Evolutionary conservation across 1,140 invertebrate genomes (phyloP), one percentile per base, ranked within the genome.

Genomic region (Lordiphosa collinella): DNA sequence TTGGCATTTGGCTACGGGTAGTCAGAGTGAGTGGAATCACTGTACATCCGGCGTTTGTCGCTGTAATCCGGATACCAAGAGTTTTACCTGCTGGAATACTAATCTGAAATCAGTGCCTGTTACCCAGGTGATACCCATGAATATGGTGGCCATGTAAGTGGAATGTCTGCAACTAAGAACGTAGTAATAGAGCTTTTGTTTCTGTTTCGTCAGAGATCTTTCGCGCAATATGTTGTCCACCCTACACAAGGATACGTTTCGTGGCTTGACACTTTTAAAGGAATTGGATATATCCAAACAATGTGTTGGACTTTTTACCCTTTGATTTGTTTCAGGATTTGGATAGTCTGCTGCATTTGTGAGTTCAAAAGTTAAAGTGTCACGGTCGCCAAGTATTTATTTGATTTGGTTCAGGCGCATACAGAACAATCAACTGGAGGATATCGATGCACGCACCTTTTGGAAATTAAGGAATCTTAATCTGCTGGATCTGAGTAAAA

Each of bases 231-330:
- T 91, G 31, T 84, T 96, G 12, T 92, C 91, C 7, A 93, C 93
- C 0, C 89, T 96, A 11, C 93, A 95, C 84, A 94, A 94, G 82
- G 92, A 93, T 54, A 92, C 93, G 0, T 95, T 96, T 75, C 91
- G 91, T 47, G 92, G 92, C 3, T 90, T 96, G 82, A 91, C 90
- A 0, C 90, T 93, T 18, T 89, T 96, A 4, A 91, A 90, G 3
- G 92, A 95, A 82, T 89, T 96, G 88, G 95, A 96, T 84, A 89
- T 96, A 57, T 95, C 94, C 94, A 51, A 93, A 94, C 74, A 96
- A 96, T 85, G 89, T 92, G 41, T 91, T 96, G 3, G 94, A 96
- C 74, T 94, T 94, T 85, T 88, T 96, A 14, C 94, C 95, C 1
- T 89, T 92, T 5, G 92, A 92, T 57, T 90, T 96, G 54, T 95